Percentiles rank a stretch among this genome's conserved stretches.
Evolutionary conservation across 2,113 vertebrate genomes (phyloP).

Genomic region (Felis chaus): DNA sequence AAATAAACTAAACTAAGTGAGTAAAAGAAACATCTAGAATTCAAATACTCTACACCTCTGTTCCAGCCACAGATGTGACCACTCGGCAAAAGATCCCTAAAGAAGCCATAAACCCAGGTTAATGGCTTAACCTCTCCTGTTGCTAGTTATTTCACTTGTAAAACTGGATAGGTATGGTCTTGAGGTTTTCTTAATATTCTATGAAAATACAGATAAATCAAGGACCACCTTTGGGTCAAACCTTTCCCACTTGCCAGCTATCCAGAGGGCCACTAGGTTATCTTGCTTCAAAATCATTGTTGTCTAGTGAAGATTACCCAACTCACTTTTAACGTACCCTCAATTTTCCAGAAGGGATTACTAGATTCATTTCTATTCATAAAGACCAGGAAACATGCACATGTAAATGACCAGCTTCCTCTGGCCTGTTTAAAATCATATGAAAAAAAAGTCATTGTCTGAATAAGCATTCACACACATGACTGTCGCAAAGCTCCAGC

Average conservation of each 20-base stretch:
- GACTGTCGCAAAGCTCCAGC: neutral
- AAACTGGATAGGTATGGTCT: neutral
- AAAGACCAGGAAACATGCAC: neutral
- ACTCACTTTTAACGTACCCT: neutral
- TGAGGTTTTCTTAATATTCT: neutral
- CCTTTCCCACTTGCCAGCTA: neutral
- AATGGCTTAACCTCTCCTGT: too few species aligned
- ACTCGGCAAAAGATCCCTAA: neutral
- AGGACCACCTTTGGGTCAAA: neutral
- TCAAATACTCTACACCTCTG: neutral
- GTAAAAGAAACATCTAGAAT: neutral
- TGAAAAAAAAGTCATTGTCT: neutral
- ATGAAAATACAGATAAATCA: neutral
- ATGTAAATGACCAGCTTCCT: neutral
- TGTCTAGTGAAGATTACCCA: neutral
- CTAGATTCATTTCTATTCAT: neutral
- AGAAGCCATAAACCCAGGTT: too few species aligned
- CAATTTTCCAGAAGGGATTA: neutral
- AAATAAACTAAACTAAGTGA: neutral
- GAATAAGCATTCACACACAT: neutral
- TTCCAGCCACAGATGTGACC: neutral
- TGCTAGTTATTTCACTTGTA: neutral
- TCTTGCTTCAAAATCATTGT: neutral
- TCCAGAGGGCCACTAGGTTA: neutral
- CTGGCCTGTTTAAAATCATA: neutral